Evolutionary conservation across 2,113 vertebrate genomes (phyloP).

Genomic region (Burhinus oedicnemus): DNA sequence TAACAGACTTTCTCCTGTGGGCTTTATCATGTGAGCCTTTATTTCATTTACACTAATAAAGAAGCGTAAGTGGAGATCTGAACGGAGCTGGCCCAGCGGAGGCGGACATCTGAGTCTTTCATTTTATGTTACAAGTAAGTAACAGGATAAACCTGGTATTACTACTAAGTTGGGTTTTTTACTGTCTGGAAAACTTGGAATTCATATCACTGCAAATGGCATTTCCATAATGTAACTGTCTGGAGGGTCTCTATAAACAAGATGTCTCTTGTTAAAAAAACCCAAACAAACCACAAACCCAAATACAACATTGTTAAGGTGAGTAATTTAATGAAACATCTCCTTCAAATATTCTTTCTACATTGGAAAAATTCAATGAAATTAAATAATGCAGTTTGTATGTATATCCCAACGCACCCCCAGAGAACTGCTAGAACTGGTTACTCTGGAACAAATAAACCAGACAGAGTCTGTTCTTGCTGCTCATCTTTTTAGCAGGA

Average conservation of each 20-base stretch:
- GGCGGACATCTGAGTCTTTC: not conserved
- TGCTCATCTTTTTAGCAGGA: too few species aligned
- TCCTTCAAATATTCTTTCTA: not conserved
- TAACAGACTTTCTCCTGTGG: not conserved
- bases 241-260: not conserved
- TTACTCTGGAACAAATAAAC: not conserved
- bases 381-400: not conserved
- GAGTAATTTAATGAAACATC: not conserved
- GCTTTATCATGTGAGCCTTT: not conserved
- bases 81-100: not conserved
- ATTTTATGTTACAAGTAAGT: not conserved
- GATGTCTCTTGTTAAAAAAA: not conserved
- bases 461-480: not conserved
- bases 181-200: not conserved
- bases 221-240: not conserved
- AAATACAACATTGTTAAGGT: not conserved
- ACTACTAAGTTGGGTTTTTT: not conserved
- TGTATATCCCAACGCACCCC: fast-evolving
- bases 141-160: not conserved
- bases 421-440: not conserved
- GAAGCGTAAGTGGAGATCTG: not conserved
- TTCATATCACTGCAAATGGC: not conserved
- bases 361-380: not conserved
- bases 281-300: not conserved
- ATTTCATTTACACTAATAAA: not conserved